Conservation (phyloP, 2,888 invertebrate species). For the Teinopalpus imperialis region DNA sequence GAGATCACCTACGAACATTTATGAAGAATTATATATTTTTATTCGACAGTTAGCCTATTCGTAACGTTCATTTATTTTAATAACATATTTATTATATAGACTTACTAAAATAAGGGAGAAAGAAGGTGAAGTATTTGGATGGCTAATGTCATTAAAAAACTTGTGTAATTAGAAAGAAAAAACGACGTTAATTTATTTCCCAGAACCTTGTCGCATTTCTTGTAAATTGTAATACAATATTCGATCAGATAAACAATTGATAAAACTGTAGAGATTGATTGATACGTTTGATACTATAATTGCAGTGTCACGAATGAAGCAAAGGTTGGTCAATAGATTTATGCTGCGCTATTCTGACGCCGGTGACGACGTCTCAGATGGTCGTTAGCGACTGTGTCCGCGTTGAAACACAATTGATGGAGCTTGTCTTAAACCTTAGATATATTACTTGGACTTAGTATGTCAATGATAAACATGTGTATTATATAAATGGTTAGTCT, state of each 20-base stretch:
- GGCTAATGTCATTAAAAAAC: no score
- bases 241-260: constrained; percentile 22
- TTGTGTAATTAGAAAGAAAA: no score
- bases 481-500: background rate
- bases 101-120: no score
- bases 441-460: constrained; percentile 11
- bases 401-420: constrained; percentile 26
- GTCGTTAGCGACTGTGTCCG: constrained; percentile 18
- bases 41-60: no score
- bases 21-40: no score
- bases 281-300: constrained; percentile 62
- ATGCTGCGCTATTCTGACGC: constrained; percentile 42
- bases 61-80: no score
- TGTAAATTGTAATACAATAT: no score
- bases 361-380: constrained; percentile 30
- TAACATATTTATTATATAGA: no score
- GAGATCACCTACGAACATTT: no score
- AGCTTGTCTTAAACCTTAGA: constrained; percentile 19
- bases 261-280: constrained; percentile 51
- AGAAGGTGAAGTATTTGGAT: no score
- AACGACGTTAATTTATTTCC: no score
- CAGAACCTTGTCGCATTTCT: no score
- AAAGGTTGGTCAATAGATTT: constrained; percentile 50
- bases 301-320: constrained; percentile 61
- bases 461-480: constrained; percentile 4